Evolutionary conservation across 1,140 invertebrate species (phyloP).

Genomic region (Euura saliciscinereae): DNA sequence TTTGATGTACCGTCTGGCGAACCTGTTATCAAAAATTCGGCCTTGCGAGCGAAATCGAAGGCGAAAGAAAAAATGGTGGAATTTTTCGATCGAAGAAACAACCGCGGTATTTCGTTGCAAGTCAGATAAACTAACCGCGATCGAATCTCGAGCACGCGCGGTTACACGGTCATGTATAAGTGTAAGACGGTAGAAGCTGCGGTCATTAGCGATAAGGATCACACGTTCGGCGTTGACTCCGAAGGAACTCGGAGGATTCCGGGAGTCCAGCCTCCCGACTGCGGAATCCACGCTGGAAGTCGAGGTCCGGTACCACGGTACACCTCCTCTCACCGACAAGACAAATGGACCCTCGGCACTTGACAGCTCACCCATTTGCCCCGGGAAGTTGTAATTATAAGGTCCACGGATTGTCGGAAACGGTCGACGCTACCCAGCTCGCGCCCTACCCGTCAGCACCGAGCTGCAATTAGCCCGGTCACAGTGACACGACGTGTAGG

Average conservation of each 20-base stretch:
- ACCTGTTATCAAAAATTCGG: too few species aligned
- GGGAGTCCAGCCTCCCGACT: too few species aligned
- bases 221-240: constrained; percentile 4
- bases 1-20: too few species aligned
- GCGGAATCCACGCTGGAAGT: too few species aligned
- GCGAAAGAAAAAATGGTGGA: too few species aligned
- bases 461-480: background rate
- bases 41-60: too few species aligned
- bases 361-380: constrained; percentile 6
- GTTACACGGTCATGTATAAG: background rate
- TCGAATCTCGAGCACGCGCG: constrained; percentile 6
- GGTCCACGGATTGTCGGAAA: background rate
- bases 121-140: too few species aligned
- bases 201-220: constrained; percentile 7
- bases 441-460: background rate
- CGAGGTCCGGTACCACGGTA: background rate
- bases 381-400: background rate
- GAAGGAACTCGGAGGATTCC: too few species aligned
- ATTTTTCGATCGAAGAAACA: too few species aligned
- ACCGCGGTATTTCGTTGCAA: too few species aligned
- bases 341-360: background rate
- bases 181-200: constrained; percentile 1
- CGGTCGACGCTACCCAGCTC: background rate
- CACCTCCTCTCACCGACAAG: background rate
- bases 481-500: background rate